Base-by-base conservation (phyloP, 2,113 vertebrate genomes). In the Podarcis cretensis region DNA sequence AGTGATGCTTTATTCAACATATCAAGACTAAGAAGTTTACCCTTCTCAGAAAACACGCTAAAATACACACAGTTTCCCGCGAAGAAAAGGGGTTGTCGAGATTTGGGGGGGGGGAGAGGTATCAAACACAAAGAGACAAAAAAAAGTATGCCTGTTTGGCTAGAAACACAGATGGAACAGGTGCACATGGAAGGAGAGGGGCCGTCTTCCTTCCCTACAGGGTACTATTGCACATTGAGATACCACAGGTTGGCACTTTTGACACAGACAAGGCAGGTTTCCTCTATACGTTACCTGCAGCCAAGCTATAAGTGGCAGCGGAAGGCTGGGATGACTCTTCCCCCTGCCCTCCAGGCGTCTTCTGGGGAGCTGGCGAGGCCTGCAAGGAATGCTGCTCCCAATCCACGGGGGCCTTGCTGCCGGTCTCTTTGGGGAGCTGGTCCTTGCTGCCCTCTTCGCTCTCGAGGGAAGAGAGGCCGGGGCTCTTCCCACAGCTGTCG, bases 261-360 rank as follows among this genome's bases (percentile, higher is more conserved):
- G 43, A 84, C 81, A 88, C 14, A 84, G 79, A 83, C 73, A 73
- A 12, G 65, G 80, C 85, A 75, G 73, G 73, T 13, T 48, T 74
- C 57, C 78, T 85, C 96, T 97, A 98, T 97, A 97, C 97, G 4
- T 98, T 98, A 98, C 98, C 98, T 98, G 97, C 88, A 90, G 96
- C 92, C 95, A 96, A 91, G 92, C 94, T 96, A 92, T 97, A 96
- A 94, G 96, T 96, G 90, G 96, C 65, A 77, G 43, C 10, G 32
- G 71, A 83, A 78, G 80, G 85, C 37, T 68, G 73, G 82, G 96
- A 95, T 90, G 71, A 87, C 48, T 97, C 92, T 80, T n/a, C 87
- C 81, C 95, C 85, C 0, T 87, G 84, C 13, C 27, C 80, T 18
- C 63, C 94, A 10, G 94, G 57, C 84, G 94, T 68, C 84, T 77